Base-by-base conservation (phyloP, 2,888 invertebrate species). In the Rhogogaster chlorosoma region DNA sequence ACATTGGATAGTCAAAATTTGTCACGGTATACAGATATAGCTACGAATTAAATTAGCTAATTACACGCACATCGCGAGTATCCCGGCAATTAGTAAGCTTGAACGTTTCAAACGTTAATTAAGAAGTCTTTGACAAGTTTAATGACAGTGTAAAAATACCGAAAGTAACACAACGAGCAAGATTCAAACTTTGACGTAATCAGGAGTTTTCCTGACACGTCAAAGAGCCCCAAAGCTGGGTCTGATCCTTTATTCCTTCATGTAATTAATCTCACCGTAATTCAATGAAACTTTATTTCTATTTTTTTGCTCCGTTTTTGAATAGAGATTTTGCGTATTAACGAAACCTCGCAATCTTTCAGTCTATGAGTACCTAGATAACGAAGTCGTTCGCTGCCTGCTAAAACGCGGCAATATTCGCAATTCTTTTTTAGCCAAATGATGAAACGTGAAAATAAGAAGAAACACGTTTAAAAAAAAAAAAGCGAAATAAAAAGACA, bases 51-150 rank as follows among this genome's bases (percentile, higher is more conserved):
- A 73, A 73, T 73, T 42, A 22, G 42, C 42, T 9, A 73, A 73
- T 73, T 73, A 73, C 38, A 73, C 22, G 38, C 71, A 42, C 42
- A 73, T 3, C 71, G n/a, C 71, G 71, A 38, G n/a, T 73, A 18
- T 9, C 42, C 26, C 71, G 42, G 15, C 22, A 73, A 73, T 73
- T 73, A 42, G 71, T 26, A 42, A 73, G 42, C 12, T 42, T 22
- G 42, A 42, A 73, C 22, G 42, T 42, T 73, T 73, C 22, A 42
- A 73, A 36, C 22, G 36, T 73, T 38, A 73, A 73, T 73, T 73
- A 73, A 73, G 38, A 73, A 73, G 71, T 73, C 71, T 73, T 73
- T 73, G 38, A 73, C 36, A n/a, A 73, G 71, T 73, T 42, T 73
- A 38, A 73, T 73, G 38, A 22, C 71, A 42, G 71, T 22, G 71